phyloP scores from a whole-genome alignment of 2,113 vertebrate genomes.

The Camelus bactrianus region DNA sequence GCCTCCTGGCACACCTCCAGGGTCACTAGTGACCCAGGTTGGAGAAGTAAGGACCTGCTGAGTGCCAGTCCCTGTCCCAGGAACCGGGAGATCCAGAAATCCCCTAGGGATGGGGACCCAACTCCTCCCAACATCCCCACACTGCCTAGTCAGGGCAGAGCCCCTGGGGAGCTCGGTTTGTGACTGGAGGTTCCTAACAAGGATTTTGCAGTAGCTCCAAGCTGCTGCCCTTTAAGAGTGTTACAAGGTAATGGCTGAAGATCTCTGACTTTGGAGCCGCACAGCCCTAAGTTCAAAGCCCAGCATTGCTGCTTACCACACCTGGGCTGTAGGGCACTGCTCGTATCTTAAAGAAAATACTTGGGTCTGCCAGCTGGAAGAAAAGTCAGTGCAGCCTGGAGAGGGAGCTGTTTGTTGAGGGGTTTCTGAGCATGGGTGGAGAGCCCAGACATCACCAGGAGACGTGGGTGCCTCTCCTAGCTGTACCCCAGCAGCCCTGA shows the following conservation, averaged over 20 bases:
- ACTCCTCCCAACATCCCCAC: neutral
- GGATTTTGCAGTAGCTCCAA: neutral
- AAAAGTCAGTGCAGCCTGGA: neutral
- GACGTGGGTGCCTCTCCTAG: neutral
- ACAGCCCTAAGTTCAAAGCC: neutral
- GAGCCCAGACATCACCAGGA: neutral
- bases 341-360: neutral
- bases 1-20: neutral
- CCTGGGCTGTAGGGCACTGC: neutral
- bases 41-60: neutral
- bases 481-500: rapidly evolving
- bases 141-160: neutral
- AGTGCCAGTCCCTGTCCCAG: neutral
- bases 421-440: too few species aligned
- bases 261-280: neutral
- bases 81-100: neutral
- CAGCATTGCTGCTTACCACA: neutral
- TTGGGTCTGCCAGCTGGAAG: neutral
- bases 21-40: neutral
- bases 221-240: neutral
- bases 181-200: neutral
- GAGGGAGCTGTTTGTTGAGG: rapidly evolving
- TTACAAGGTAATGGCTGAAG: neutral
- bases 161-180: neutral
- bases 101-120: too few species aligned